phyloP scores from a whole-genome alignment of 2,888 invertebrate species.

The Panopea generosa region DNA sequence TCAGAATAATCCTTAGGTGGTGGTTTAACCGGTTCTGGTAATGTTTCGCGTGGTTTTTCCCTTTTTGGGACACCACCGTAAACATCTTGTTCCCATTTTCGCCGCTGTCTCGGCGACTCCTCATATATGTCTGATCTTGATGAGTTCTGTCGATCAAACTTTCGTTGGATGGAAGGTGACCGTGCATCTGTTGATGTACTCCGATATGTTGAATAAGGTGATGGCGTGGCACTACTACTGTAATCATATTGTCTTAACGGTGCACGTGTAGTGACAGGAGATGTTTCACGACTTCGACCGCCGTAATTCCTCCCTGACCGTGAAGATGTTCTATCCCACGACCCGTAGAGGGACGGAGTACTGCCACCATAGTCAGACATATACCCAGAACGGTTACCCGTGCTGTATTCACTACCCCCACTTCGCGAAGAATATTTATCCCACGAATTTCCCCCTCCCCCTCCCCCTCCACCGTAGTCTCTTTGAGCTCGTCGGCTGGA shows the following conservation, averaged over 20 bases:
- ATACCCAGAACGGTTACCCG: conserved; percentile 75
- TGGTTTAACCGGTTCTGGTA: conserved; percentile 52
- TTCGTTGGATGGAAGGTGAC: conserved; percentile 70
- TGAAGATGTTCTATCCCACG: conserved; percentile 77
- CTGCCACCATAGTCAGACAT: conserved; percentile 81
- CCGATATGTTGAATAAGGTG: conserved; percentile 77
- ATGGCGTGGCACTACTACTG: conserved; percentile 78
- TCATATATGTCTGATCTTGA: conserved; percentile 67
- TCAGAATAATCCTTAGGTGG: conserved; percentile 65
- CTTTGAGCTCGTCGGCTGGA: conserved; percentile 58
- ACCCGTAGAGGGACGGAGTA: conserved; percentile 73
- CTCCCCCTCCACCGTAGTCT: conserved; percentile 56
- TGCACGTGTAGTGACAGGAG: conserved; percentile 74
- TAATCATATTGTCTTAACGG: conserved; percentile 75
- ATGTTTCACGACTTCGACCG: conserved; percentile 76
- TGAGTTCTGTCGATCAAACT: conserved; percentile 74
- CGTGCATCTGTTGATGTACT: conserved; percentile 67
- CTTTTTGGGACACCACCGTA: conserved; percentile 36
- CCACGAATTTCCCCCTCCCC: conserved; percentile 57
- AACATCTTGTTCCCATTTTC: conserved; percentile 55
- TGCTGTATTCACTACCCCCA: conserved; percentile 71
- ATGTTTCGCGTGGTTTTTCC: conserved; percentile 31
- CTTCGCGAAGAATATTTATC: conserved; percentile 69
- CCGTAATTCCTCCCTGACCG: conserved; percentile 75
- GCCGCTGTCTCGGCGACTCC: conserved; percentile 25